Conservation (phyloP, 2,797 vertebrate genomes). For the Euthynnus affinis region DNA sequence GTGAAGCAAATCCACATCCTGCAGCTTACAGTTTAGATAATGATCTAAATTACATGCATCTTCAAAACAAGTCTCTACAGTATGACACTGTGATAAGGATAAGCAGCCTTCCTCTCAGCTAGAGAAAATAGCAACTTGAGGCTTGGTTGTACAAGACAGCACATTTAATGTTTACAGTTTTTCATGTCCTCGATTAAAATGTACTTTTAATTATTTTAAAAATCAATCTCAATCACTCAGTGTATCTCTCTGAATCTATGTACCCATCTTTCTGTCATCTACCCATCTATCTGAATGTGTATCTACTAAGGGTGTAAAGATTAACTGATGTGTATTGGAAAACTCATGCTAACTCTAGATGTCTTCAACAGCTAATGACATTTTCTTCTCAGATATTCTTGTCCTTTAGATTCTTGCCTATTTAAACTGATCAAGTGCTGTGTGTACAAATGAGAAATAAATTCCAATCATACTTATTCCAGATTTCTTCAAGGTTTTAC, state of each 20-base stretch:
- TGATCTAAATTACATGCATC: conserved; percentile 28
- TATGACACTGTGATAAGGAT: conserved; percentile 25
- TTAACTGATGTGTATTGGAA: no score
- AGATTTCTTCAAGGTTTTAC: no score
- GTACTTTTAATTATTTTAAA: not conserved
- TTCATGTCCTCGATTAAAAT: not conserved
- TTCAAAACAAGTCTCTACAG: conserved; percentile 20
- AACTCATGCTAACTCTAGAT: no score
- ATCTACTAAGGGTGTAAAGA: not conserved
- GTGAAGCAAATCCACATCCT: conserved; percentile 22
- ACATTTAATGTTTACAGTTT: not conserved
- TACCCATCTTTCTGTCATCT: not conserved
- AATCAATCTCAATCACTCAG: not conserved
- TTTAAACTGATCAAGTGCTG: no score
- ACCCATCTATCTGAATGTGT: not conserved
- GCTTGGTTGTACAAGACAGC: not conserved
- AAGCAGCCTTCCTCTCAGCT: not conserved
- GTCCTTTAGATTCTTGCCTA: no score
- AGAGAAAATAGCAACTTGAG: not conserved
- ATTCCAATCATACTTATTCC: no score
- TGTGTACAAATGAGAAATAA: no score
- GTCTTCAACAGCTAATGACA: no score
- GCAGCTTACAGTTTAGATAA: conserved; percentile 35
- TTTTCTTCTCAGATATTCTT: no score
- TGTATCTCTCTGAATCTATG: not conserved